Evolutionary conservation across 2,888 invertebrate species (phyloP), one percentile per base, ranked within the genome.

Genomic region (Clostera curtula): DNA sequence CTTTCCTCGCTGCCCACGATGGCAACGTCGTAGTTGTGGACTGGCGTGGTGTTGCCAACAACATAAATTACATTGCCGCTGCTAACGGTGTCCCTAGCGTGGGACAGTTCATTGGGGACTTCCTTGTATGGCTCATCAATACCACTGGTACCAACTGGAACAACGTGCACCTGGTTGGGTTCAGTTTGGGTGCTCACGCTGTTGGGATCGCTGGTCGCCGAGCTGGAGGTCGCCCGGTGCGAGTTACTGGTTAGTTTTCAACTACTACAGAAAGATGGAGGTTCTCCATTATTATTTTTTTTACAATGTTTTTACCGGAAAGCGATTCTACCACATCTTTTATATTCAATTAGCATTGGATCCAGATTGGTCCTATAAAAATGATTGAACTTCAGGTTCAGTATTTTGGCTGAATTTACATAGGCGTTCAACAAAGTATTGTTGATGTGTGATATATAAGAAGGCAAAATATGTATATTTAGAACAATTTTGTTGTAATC

Each of bases 141-240:
- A 4, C 29, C 55, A 2, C 70, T 68, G 3, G 35, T 57, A 1
- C 44, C 56, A 0, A 70, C 60, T 19, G 49, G 65, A 5, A 66
- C 25, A 17, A n/a, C n/a, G 46, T 73, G 9, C 83, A 84, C 29
- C 41, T 84, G 4, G 62, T 83, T 4, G 82, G 83, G 0, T 80
- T 76, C 52, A 82, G 82, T 43, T 64, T 83, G 18, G 83, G 83
- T 2, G 80, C 67, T 1, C 82, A 84, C 41, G 39, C 82, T 9
- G 68, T 73, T 13, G 82, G 76, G 2, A 64, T 52, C 12, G 73
- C 76, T 16, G 74, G 75, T 1, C 60, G 71, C 29, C 56, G 55
- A 21, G 57, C 65, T 1, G 37, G 46, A 3, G 57, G 64, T 2
- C 43, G 35, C 10, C 56, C 73, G 4, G 56, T 32, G 29, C 70